Percentiles rank a stretch among this genome's conserved stretches.
Evolutionary conservation across 2,888 invertebrate species (phyloP).

Genomic region (Dryobota labecula): DNA sequence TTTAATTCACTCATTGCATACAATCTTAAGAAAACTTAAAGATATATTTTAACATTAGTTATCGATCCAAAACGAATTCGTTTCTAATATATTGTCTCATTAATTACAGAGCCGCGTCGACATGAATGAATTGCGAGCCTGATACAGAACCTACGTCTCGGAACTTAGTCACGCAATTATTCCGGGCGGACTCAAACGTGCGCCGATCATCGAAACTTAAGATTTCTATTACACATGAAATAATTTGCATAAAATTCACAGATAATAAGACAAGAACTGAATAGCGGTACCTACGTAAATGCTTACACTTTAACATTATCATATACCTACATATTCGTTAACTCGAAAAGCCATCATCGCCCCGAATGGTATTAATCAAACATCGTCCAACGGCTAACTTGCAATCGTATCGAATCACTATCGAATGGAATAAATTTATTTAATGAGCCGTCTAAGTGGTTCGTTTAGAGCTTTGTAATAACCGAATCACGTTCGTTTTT

Average conservation of each 20-base stretch:
- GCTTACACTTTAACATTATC: constrained; percentile 50
- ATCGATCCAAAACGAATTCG: constrained; percentile 81
- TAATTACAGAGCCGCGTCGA: constrained; percentile 80
- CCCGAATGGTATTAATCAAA: constrained; percentile 78
- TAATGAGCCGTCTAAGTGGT: constrained; percentile 86
- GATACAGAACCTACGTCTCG: constrained; percentile 77
- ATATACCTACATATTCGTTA: constrained; percentile 41
- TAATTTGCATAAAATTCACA: constrained; percentile 78
- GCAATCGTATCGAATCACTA: constrained; percentile 86
- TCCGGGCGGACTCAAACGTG: constrained; percentile 70
- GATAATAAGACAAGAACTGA: constrained; percentile 67
- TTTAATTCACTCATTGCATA: constrained; percentile 63
- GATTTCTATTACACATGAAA: constrained; percentile 75
- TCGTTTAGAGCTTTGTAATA: constrained; percentile 83
- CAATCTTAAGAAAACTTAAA: constrained; percentile 67
- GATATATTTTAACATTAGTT: constrained; percentile 75
- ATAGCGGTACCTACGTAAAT: constrained; percentile 25
- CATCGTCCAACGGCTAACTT: constrained; percentile 76
- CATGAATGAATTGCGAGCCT: constrained; percentile 79
- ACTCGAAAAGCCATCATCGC: constrained; percentile 70
- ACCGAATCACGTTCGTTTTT: constrained; percentile 87
- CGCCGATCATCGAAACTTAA: constrained; percentile 72
- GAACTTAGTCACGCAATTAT: constrained; percentile 84
- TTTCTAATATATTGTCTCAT: constrained; percentile 82
- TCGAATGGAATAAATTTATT: constrained; percentile 84